Evolutionary conservation across 2,797 vertebrate genomes (phyloP).

Genomic region (Holocentrus rufus): DNA sequence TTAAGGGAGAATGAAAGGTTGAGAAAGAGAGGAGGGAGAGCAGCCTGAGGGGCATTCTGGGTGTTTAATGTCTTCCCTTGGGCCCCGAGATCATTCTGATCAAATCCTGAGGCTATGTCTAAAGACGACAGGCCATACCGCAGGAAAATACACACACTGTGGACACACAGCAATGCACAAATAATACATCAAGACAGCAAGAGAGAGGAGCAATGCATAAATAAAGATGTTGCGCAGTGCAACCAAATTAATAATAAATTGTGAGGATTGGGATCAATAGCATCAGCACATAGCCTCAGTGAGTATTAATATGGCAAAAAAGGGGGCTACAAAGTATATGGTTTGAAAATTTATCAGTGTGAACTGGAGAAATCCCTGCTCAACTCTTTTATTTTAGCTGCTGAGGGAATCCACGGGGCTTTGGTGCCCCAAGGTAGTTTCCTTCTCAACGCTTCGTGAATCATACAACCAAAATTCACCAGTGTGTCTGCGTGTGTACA

Average conservation of each 20-base stretch:
- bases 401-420: conserved; percentile 60
- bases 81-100: conserved; percentile 82
- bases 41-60: conserved; percentile 73
- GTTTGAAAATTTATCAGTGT: conserved; percentile 29
- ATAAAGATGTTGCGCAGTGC: conserved; percentile 61
- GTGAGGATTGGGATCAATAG: conserved; percentile 67
- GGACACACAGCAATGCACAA: conserved; percentile 48
- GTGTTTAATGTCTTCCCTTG: conserved; percentile 88
- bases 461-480: conserved; percentile 49
- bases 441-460: conserved; percentile 59
- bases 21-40: conserved; percentile 75
- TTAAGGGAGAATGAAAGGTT: conserved; percentile 95
- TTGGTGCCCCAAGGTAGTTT: conserved; percentile 59
- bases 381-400: conserved; percentile 60
- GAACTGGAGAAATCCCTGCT: conserved; percentile 45
- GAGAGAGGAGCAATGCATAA: conserved; percentile 52
- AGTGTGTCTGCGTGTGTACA: conserved; percentile 14
- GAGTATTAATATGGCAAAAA: conserved; percentile 37
- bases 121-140: conserved; percentile 80
- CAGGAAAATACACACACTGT: conserved; percentile 43
- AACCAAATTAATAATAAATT: conserved; percentile 71
- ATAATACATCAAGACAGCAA: conserved; percentile 69
- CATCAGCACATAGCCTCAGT: conserved; percentile 36
- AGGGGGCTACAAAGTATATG: conserved; percentile 7
- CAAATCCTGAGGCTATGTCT: conserved; percentile 77